phyloP scores from a whole-genome alignment of 2,113 vertebrate species.

The Steatornis caripensis region DNA sequence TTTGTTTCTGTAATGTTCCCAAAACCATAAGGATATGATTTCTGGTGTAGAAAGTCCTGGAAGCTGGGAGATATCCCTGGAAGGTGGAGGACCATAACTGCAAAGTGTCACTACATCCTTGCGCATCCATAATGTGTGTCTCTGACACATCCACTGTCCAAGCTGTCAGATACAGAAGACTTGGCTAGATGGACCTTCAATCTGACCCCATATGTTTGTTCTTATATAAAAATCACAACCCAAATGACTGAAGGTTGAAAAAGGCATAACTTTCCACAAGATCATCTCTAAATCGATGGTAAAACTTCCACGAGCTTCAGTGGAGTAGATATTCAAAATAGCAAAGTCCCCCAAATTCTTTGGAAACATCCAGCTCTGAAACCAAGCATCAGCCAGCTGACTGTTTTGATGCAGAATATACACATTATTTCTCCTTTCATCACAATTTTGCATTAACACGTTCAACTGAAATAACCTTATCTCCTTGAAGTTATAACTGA shows the following conservation, averaged over 20 bases:
- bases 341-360: background rate
- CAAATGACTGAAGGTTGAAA: background rate
- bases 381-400: background rate
- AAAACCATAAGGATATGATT: background rate
- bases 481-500: background rate
- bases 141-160: background rate
- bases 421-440: background rate
- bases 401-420: background rate
- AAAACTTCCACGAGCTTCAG: background rate
- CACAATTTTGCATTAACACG: background rate
- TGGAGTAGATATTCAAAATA: background rate
- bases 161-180: background rate
- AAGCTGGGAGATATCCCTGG: background rate
- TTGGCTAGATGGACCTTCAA: background rate
- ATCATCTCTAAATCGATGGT: fast-evolving
- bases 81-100: background rate
- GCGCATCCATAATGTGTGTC: background rate
- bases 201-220: background rate
- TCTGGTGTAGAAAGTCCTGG: background rate
- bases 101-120: background rate
- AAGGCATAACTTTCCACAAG: background rate
- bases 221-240: background rate
- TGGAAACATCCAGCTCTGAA: background rate
- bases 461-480: background rate
- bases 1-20: background rate